These are phyloP conservation scores for Serranus cabrilla DNA, from an alignment of 2,797 vertebrate species.

Conservation along the genomic window DNA sequence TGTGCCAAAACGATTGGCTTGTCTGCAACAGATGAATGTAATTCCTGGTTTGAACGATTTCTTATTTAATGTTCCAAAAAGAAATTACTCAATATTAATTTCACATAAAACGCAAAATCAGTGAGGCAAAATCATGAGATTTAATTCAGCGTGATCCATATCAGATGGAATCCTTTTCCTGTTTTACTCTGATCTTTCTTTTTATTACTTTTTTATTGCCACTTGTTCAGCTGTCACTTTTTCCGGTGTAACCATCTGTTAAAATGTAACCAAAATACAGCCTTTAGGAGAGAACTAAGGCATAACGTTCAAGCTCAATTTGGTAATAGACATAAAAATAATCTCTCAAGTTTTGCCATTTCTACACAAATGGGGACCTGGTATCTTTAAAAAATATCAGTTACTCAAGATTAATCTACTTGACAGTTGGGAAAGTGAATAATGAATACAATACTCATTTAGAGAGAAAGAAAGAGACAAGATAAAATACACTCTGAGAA, in stretches of 20 bases:
- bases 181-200: background rate
- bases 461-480: background rate
- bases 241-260: background rate
- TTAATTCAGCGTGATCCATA: background rate
- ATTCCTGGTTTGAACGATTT: background rate
- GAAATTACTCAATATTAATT: background rate
- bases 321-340: background rate
- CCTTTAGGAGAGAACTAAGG: background rate
- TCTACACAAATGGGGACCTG: background rate
- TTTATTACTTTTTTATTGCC: background rate
- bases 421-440: background rate
- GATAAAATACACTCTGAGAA: background rate
- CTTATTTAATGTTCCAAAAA: background rate
- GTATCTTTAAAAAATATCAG: background rate
- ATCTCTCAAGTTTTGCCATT: background rate
- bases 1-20: background rate
- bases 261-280: conserved; percentile 1
- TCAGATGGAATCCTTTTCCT: background rate
- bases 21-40: conserved; percentile 1
- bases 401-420: background rate
- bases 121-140: background rate
- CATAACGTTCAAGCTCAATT: background rate
- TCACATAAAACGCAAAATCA: background rate
- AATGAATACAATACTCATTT: background rate
- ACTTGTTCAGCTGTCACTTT: background rate